Percentiles rank a stretch among this genome's conserved stretches.
phyloP scores from a whole-genome alignment of 2,888 invertebrate genomes.

The Actias luna region DNA sequence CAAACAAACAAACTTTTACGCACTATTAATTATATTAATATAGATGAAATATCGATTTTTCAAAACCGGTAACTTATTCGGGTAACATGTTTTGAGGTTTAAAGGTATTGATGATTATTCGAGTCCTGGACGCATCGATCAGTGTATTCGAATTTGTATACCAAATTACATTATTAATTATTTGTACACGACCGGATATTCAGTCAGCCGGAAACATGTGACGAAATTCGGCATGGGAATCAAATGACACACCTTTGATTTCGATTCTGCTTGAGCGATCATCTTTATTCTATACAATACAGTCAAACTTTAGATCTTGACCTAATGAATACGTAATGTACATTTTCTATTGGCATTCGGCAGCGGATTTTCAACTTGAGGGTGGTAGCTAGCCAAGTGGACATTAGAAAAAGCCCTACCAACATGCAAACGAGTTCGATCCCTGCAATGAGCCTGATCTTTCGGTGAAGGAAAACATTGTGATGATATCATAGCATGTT shows the following conservation, averaged over 20 bases:
- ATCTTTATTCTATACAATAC: not conserved
- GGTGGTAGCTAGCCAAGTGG: no score
- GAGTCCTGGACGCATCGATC: not conserved
- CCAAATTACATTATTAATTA: not conserved
- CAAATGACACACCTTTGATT: constrained; percentile 42
- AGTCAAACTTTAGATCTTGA: no score
- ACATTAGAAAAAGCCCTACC: no score
- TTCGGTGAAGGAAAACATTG: no score
- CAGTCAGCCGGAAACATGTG: constrained; percentile 32
- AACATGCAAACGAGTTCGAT: no score
- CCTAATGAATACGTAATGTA: no score
- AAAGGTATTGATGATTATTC: not conserved
- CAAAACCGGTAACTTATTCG: not conserved
- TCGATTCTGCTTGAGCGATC: constrained; percentile 10
- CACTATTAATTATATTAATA: no score
- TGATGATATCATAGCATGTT: no score
- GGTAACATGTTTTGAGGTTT: not conserved
- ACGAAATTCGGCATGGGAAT: constrained; percentile 41
- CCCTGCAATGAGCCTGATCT: no score
- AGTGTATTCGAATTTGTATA: not conserved
- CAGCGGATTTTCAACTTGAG: no score
- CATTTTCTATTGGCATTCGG: no score
- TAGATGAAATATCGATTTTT: not conserved
- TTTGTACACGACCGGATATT: constrained; percentile 28
- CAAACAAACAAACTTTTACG: no score